Evolutionary conservation across 2,888 invertebrate genomes (phyloP), one percentile per base, ranked within the genome.

Genomic region (Isotomurus palustris): DNA sequence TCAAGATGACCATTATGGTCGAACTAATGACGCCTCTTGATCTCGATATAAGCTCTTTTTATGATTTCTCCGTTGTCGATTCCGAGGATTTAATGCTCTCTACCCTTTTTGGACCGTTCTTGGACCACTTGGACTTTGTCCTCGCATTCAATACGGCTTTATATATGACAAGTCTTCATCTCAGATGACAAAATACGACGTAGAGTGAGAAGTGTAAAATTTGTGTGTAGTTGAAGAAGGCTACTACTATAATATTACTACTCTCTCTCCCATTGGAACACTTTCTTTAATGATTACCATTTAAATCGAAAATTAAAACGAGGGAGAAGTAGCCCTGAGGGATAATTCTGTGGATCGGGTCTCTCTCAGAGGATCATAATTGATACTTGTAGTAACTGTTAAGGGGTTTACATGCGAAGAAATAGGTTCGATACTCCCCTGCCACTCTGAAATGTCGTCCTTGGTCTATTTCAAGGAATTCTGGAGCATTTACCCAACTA

Each of bases 1-100:
- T 43, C 6, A 28, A 21, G 48, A 49, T 49, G 48, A 27, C 29
- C 32, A 49, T 49, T 49, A 49, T 21, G 29, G 3, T 38, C 48
- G 35, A 17, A 35, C 35, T 49, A 49, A 49, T 49, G 32, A 49
- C 48, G 28, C 35, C 22, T 32, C 28, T 49, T 49, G 48, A 49
- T 49, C 48, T 35, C 48, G 4, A 38, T 17, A 38, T n/a, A n/a
- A n/a, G n/a, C n/a, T n/a, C n/a, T n/a, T n/a, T n/a, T n/a, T n/a
- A n/a, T n/a, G n/a, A n/a, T n/a, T n/a, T n/a, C n/a, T 40, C 17
- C 19, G 40, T 19, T 19, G 6, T 32, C 6, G 5, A 40, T 40
- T 40, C 19, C 40, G n/a, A 19, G 8, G 32, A 32, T 32, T 10
- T 6, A 40, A 40, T 40, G 40, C n/a, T 40, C 40, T 40, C n/a